Base-by-base conservation (phyloP, 2,113 vertebrate genomes). In the Malurus elegans region DNA sequence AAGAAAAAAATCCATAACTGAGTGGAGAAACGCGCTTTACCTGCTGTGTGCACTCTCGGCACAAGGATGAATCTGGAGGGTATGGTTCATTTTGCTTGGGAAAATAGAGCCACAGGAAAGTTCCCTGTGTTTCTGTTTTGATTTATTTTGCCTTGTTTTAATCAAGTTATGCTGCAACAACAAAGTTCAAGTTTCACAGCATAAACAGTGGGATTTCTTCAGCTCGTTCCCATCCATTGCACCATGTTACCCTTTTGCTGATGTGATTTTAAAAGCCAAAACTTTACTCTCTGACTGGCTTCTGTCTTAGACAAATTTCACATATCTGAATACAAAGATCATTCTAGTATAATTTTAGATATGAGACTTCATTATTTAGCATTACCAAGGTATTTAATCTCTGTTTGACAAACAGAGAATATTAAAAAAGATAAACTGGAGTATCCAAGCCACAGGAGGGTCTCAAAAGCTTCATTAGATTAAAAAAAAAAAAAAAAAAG, bases 361-460 rank as follows among this genome's bases (percentile, higher is more conserved):
- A 54, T 42, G 65, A 91, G 70, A 28, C 58, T 91, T 89, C 57
- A 75, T 93, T 95, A 84, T 69, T 93, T 92, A 96, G 87, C n/a
- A 81, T 92, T 89, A 82, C 42, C 0, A 3, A 78, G 23, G 56
- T 69, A 78, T 91, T 91, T 94, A 79, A 89, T 82, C 62, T 88
- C 65, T 81, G 19, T 87, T 73, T 91, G 73, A 65, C 86, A 94
- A 92, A 79, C 38, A 95, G 82, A 85, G 81, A 88, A 65, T 79
- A 92, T 87, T 85, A 44, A 38, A 87, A 87, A 84, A 91, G 38
- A 85, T 81, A 91, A 93, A 79, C 36, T 7, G 34, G 29, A 64
- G 48, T 71, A 51, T 60, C 51, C 48, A 66, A 93, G 38, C 54
- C 16, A 1, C 66, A 89, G 23, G 70, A 84, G n/a, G 26, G 18